Percentiles rank a stretch among this genome's conserved stretches.
Conservation (phyloP, 2,113 vertebrate genomes). For the Xiphophorus hellerii region DNA sequence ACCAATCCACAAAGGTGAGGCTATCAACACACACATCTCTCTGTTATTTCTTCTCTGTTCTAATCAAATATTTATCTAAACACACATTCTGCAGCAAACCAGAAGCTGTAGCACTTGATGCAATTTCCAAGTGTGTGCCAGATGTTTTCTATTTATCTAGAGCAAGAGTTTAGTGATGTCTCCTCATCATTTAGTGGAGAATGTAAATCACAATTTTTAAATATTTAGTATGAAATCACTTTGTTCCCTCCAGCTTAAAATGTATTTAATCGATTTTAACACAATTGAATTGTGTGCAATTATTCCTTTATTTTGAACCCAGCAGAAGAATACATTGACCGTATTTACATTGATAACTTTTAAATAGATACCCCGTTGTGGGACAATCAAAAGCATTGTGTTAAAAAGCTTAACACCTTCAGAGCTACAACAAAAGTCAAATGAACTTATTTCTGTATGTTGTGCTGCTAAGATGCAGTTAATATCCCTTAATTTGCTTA, state of each 20-base stretch:
- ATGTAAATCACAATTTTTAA: constrained; percentile 1
- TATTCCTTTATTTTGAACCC: too few relatives aligned
- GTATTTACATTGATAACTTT: too few relatives aligned
- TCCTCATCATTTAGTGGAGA: constrained; percentile 19
- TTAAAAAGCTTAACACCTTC: too few relatives aligned
- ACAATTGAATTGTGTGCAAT: too few relatives aligned
- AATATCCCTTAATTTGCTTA: too few relatives aligned
- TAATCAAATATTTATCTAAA: constrained; percentile 50
- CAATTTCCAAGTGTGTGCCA: constrained; percentile 38
- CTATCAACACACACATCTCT: not conserved
- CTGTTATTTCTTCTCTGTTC: constrained; percentile 7
- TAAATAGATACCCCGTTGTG: too few relatives aligned
- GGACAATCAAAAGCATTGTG: too few relatives aligned
- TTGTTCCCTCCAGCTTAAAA: too few relatives aligned
- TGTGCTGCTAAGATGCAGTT: too few relatives aligned
- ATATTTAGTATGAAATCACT: not conserved
- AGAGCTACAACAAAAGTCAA: too few relatives aligned
- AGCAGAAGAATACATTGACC: too few relatives aligned
- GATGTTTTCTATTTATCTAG: constrained; percentile 39
- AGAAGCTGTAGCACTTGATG: constrained; percentile 32
- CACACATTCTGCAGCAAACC: constrained; percentile 30
- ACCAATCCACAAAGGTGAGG: constrained; percentile 11
- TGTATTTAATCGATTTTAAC: not conserved
- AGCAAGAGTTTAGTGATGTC: constrained; percentile 36
- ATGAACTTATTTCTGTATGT: too few relatives aligned